Percentiles rank a stretch among this genome's conserved stretches.
phyloP scores from a whole-genome alignment of 2,113 vertebrate genomes.

The Megaceryle torquata region DNA sequence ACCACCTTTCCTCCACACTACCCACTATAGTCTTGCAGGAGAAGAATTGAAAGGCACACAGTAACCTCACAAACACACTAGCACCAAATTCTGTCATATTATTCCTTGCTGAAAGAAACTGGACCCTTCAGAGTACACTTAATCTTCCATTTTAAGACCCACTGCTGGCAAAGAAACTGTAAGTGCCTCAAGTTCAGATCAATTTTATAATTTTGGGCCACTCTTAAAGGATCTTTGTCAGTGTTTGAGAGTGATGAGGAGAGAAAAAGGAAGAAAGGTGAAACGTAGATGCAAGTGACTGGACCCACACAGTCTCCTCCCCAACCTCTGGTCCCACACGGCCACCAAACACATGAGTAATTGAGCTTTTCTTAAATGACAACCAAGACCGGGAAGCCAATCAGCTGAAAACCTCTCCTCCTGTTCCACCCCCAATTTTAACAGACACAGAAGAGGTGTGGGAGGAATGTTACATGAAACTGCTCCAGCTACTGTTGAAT shows the following conservation, averaged over 20 bases:
- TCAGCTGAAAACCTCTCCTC: not conserved
- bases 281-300: not conserved
- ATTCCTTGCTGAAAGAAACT: not conserved
- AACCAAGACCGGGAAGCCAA: not conserved
- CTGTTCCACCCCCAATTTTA: not conserved
- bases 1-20: not conserved
- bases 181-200: not conserved
- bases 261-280: not conserved
- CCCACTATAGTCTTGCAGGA: not conserved
- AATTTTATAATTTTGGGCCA: not conserved
- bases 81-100: not conserved
- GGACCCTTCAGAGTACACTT: not conserved
- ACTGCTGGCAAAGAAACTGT: not conserved
- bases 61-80: not conserved
- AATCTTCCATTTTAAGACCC: not conserved
- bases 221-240: not conserved
- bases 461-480: not conserved
- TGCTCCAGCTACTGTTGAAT: not conserved
- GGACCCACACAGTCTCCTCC: not conserved
- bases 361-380: not conserved
- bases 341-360: not conserved
- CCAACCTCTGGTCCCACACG: not conserved
- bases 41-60: not conserved
- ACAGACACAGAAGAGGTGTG: not conserved
- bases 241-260: not conserved